Evolutionary conservation across 2,888 invertebrate species (phyloP).

Genomic region (Adelphocoris suturalis): DNA sequence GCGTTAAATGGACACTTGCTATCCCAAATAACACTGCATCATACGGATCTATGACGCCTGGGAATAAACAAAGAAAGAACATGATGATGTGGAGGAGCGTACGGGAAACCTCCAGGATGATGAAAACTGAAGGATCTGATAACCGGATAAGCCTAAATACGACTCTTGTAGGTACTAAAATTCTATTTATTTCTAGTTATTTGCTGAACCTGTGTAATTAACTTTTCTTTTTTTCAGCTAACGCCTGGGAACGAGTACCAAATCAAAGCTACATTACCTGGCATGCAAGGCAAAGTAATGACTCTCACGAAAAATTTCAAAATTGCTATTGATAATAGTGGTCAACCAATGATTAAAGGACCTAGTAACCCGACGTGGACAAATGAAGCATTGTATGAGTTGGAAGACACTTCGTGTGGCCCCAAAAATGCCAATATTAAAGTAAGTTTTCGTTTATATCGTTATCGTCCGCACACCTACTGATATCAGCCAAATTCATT

Average conservation of each 20-base stretch:
- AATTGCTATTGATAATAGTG: background rate
- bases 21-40: background rate
- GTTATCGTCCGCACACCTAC: too few species aligned
- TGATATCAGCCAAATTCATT: too few species aligned
- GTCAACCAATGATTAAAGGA: constrained; percentile 43
- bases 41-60: constrained; percentile 9
- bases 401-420: constrained; percentile 26
- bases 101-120: constrained; percentile 36
- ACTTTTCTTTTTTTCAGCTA: background rate
- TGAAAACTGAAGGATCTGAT: constrained; percentile 5
- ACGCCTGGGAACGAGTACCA: constrained; percentile 52
- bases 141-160: constrained; percentile 55
- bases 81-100: constrained; percentile 60
- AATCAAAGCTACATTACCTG: constrained; percentile 43
- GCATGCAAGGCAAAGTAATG: background rate
- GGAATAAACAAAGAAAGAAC: constrained; percentile 64
- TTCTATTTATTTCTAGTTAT: background rate
- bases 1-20: constrained; percentile 37
- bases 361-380: constrained; percentile 35
- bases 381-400: constrained; percentile 55
- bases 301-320: constrained; percentile 50
- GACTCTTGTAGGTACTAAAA: constrained; percentile 18
- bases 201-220: background rate
- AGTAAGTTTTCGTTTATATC: background rate
- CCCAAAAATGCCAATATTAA: background rate